A percentile compares a stretch with the other conserved stretches of the same genome.
These are phyloP conservation scores for Pantherophis vulpinus DNA, from an alignment of 2,797 vertebrate species.

Conservation along the genomic window DNA sequence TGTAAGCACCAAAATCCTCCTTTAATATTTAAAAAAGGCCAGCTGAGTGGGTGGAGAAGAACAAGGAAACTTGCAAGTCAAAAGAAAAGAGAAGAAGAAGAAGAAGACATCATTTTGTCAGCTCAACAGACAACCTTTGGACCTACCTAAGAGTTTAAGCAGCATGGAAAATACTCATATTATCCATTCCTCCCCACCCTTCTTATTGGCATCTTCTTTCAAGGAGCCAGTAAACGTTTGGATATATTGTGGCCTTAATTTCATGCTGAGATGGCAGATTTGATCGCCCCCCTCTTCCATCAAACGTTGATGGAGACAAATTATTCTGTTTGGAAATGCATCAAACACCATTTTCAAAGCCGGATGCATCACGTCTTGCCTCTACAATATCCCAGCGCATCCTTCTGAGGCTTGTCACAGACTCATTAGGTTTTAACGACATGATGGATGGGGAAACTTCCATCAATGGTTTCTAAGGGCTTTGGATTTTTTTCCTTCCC, in stretches of 20 bases:
- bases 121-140: neutral
- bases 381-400: slow-evolving; percentile 7
- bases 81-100: neutral
- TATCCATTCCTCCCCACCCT: neutral
- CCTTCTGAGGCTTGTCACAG: slow-evolving; percentile 50
- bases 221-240: slow-evolving; percentile 3
- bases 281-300: slow-evolving; percentile 28
- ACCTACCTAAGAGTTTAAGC: neutral
- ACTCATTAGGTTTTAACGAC: slow-evolving; percentile 41
- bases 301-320: slow-evolving; percentile 42
- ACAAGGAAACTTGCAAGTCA: neutral
- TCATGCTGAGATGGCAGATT: slow-evolving; percentile 10
- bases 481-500: neutral
- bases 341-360: slow-evolving; percentile 60
- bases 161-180: neutral
- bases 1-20: neutral
- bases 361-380: neutral
- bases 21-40: neutral
- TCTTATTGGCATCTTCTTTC: neutral
- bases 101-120: neutral
- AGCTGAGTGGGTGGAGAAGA: neutral
- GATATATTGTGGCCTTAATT: slow-evolving; percentile 3
- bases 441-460: slow-evolving; percentile 41
- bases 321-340: slow-evolving; percentile 60
- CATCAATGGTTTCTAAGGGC: slow-evolving; percentile 16